A percentile compares a stretch with the other conserved stretches of the same genome.
Evolutionary conservation across 2,113 vertebrate genomes (phyloP).

Genomic region (Actinemys pallida): DNA sequence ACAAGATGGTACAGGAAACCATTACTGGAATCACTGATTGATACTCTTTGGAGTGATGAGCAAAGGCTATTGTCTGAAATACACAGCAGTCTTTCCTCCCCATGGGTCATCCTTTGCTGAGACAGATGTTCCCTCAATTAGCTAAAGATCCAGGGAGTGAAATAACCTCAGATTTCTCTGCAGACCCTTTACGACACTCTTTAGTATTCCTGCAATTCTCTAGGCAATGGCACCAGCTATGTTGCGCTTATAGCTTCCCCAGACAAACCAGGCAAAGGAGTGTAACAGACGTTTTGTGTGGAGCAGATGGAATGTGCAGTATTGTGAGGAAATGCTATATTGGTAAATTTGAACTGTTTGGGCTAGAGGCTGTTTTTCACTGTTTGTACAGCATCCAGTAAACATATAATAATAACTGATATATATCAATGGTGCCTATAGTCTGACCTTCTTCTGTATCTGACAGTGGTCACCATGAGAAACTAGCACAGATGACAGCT

Average conservation of each 20-base stretch:
- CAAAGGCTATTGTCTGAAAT: not conserved
- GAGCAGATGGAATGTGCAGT: rapidly evolving
- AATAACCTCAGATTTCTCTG: slow-evolving; percentile 3
- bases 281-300: not conserved
- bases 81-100: slow-evolving; percentile 12
- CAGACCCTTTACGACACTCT: not conserved
- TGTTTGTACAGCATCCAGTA: not conserved
- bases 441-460: slow-evolving; percentile 13
- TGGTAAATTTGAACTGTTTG: not conserved
- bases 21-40: not conserved
- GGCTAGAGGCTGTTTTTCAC: not conserved
- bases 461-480: slow-evolving; percentile 58
- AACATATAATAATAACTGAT: slow-evolving; percentile 45
- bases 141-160: slow-evolving; percentile 13
- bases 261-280: not conserved
- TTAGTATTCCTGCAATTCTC: slow-evolving; percentile 12
- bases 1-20: not conserved
- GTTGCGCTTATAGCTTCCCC: not conserved
- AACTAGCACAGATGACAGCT: slow-evolving; percentile 40
- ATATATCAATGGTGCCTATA: slow-evolving; percentile 50
- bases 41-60: not conserved
- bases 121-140: slow-evolving; percentile 3
- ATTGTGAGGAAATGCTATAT: not conserved
- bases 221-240: not conserved
- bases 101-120: not conserved